Base-by-base conservation (phyloP, 1,140 invertebrate genomes). In the Phymorhynchus buccinoides region DNA sequence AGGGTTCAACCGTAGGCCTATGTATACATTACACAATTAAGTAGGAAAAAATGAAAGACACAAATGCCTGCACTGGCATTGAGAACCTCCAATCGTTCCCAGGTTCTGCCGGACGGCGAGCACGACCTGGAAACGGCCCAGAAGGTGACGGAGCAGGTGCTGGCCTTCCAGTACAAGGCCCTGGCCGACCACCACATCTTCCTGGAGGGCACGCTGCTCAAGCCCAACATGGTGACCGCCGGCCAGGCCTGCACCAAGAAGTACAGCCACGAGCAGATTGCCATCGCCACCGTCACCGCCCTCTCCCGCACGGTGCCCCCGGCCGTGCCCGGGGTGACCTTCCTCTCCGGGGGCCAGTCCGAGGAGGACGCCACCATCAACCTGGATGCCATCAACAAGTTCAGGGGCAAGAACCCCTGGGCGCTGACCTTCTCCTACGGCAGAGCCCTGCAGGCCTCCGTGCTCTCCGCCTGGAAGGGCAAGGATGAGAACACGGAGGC, bases 221-320 rank as follows among this genome's bases (percentile, higher is more conserved):
- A 99, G 93, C 98, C 99, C 27, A 99, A 99, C 95, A 99, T 99
- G 98, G 97, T 97, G 14, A 98, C 97, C 27, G 95, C 97, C 83
- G 98, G 93, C 62, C 97, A 98, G 94, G 95, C 95, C 3, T 96
- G 95, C 90, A 0, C 91, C 7, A 96, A 95, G 84, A 97, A 96
- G 88, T 84, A 83, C 90, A 95, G 95, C 22, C 95, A 97, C 32
- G 95, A 96, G 88, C 96, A 99, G 89, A 96, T 95, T 89, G 95
- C 94, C 37, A 92, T 94, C 30, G 98, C 98, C 0, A 99, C 98
- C 0, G 97, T 99, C 0, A 96, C 95, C 27, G 97, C 98, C 87
- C 94, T 99, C 16, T 95, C 96, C 87, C 95, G 98, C 88, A 97
- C 96, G 77, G 97, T 99, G 0, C 98, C 98, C 68, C 95, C 97